Conservation (phyloP, 2,797 vertebrate genomes). For the Cyclura pinguis region DNA sequence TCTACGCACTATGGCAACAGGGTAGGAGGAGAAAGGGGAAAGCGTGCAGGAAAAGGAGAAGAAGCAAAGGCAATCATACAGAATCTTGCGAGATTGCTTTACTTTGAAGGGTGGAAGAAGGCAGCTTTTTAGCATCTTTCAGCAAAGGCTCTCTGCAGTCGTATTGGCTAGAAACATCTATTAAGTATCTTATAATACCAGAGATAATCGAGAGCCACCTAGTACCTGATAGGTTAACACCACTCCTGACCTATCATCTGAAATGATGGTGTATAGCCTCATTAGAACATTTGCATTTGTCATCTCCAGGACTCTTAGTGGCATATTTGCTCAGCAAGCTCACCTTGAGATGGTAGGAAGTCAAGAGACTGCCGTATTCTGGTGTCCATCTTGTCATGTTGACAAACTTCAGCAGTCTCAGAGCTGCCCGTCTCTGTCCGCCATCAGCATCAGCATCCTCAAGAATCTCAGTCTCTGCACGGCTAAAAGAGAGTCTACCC, state of each 20-base stretch:
- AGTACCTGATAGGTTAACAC: no score
- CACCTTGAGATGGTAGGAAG: constrained; percentile 52
- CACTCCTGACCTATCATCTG: no score
- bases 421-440: constrained; percentile 8
- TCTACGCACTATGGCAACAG: neutral
- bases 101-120: no score
- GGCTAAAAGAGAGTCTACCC: constrained; percentile 21
- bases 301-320: no score
- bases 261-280: no score
- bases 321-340: neutral
- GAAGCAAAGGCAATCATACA: neutral
- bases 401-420: constrained; percentile 35
- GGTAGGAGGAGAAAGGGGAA: neutral
- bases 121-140: neutral
- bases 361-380: constrained; percentile 32
- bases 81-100: neutral
- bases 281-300: neutral
- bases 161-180: neutral
- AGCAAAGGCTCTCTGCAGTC: neutral
- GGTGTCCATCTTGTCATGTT: constrained; percentile 20
- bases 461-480: neutral
- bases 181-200: neutral
- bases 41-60: no score
- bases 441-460: constrained; percentile 2
- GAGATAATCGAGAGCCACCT: neutral